phyloP scores from a whole-genome alignment of 2,113 vertebrate species.

The Ginglymostoma cirratum region DNA sequence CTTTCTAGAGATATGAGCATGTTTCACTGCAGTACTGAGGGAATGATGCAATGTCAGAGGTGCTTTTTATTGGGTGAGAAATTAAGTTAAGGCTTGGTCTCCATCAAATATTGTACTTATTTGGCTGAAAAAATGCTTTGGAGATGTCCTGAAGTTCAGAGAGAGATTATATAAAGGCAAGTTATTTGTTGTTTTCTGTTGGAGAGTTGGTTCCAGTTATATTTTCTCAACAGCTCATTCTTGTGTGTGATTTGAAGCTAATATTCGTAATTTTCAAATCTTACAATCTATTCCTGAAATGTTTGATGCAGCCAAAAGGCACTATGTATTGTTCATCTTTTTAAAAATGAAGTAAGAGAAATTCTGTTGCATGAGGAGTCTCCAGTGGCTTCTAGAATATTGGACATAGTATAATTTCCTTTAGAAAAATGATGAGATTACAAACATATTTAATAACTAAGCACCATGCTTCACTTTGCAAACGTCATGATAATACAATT shows the following conservation, averaged over 20 bases:
- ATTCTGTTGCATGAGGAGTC: background rate
- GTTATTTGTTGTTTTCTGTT: background rate
- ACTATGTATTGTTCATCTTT: background rate
- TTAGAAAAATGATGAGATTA: background rate
- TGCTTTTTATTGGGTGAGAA: background rate
- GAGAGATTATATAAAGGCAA: background rate
- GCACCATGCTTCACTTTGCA: background rate
- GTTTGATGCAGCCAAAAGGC: background rate
- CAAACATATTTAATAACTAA: conserved; percentile 10
- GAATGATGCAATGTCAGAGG: background rate
- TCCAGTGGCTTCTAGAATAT: background rate
- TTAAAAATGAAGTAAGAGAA: background rate
- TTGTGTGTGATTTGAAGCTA: too few species aligned
- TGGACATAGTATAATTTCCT: conserved; percentile 1
- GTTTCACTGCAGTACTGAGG: background rate
- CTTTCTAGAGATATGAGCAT: background rate
- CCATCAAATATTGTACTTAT: background rate
- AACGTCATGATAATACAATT: background rate
- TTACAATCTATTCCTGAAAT: background rate
- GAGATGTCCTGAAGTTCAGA: background rate
- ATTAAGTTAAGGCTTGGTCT: background rate
- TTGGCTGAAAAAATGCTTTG: background rate
- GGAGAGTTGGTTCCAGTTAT: too few species aligned
- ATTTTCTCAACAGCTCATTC: background rate
- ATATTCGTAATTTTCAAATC: background rate